Evolutionary conservation across 2,888 invertebrate species (phyloP), one percentile per base, ranked within the genome.

Genomic region (Gonocerus acuteangulatus): DNA sequence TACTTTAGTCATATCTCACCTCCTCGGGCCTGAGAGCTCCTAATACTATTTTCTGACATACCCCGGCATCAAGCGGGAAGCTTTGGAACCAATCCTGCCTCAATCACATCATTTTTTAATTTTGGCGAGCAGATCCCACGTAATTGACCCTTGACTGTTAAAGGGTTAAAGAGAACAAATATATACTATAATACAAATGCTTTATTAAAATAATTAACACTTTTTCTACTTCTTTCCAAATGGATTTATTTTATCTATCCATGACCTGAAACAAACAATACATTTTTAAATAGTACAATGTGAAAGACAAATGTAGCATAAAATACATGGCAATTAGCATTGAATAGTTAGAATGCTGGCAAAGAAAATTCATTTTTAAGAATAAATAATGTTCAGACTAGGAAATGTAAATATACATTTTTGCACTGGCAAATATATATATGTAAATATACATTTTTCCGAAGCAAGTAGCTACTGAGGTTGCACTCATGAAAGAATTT

Each of bases 211-310:
- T 16, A 19, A 39, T 51, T 16, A 34, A 42, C 2, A 52, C 19
- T 21, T 15, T 19, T 15, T 11, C 42, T 23, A 56, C 4, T 32
- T 32, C 22, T 32, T 45, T 22, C 11, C 32, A 36, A 48, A 48
- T 13, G 48, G 48, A 32, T 59, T 59, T 19, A 11, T 34, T 22
- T 48, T 59, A 2, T 32, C 11, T 15, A 59, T 15, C 48, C 48
- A 59, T 19, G 59, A 59, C 48, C 48, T 48, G 36, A 39, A 59
- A 48, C 45, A 59, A 59, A 48, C 45, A 34, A 18, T 18, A 22
- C 13, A 32, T 2, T 16, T 36, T 19, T 7, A 39, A 48, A 32
- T 1, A 39, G 2, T 22, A 15, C 27, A 27, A 27, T 27, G 27
- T n/a, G n/a, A n/a, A n/a, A n/a, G n/a, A n/a, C n/a, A n/a, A 32